These are phyloP conservation scores for Zophobas morio DNA, from an alignment of 1,140 invertebrate species.

Conservation along the genomic window DNA sequence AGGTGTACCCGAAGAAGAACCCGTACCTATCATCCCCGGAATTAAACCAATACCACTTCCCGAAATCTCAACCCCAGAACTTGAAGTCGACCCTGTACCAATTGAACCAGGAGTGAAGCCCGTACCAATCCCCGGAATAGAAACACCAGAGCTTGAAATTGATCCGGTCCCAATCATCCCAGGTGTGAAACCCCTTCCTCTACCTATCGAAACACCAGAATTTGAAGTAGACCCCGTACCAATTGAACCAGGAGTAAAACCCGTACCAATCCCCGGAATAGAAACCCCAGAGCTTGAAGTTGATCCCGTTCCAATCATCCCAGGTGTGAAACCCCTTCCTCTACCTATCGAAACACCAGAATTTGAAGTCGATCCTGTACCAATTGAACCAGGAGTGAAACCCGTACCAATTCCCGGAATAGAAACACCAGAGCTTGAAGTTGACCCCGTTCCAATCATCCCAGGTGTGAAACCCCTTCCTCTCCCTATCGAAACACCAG, in stretches of 20 bases:
- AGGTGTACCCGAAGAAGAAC: not conserved
- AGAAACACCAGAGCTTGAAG: not conserved
- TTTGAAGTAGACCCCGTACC: not conserved
- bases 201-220: not conserved
- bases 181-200: not conserved
- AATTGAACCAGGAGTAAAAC: slow-evolving; percentile 6
- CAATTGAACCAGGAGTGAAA: not conserved
- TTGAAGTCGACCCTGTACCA: slow-evolving; percentile 9
- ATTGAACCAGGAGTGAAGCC: slow-evolving; percentile 11
- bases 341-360: not conserved
- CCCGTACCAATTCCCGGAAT: not conserved
- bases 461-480: not conserved
- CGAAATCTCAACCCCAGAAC: slow-evolving; percentile 1
- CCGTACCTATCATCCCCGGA: slow-evolving; percentile 7
- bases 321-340: too few relatives aligned
- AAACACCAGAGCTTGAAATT: slow-evolving; percentile 4
- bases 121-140: slow-evolving; percentile 5
- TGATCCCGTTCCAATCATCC: not conserved
- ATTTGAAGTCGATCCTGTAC: not conserved
- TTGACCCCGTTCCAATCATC: slow-evolving; percentile 4
- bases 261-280: not conserved
- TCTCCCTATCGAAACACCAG: slow-evolving; percentile 1
- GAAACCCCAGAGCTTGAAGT: not conserved
- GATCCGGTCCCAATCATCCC: slow-evolving; percentile 4
- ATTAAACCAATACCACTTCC: slow-evolving; percentile 3